Evolutionary conservation across 2,113 vertebrate species (phyloP).

Genomic region (Danio rerio): DNA sequence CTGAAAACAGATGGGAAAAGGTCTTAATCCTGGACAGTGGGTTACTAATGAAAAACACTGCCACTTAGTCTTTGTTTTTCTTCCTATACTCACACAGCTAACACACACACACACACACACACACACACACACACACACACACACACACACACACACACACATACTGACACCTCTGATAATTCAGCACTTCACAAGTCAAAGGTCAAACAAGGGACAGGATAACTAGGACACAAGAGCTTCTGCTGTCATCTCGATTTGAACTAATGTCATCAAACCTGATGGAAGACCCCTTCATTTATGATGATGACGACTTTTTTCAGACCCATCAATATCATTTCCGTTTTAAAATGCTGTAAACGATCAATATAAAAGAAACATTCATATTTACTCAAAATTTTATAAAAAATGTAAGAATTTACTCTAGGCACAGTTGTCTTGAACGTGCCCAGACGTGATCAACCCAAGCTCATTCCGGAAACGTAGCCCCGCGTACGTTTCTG

Average conservation of each 20-base stretch:
- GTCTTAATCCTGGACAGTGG: not conserved
- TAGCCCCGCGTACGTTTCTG: no score
- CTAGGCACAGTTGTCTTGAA: no score
- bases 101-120: not conserved
- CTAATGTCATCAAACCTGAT: slow-evolving; percentile 13
- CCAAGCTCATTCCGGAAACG: no score
- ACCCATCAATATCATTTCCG: no score
- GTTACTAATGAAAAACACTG: not conserved
- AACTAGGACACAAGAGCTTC: not conserved
- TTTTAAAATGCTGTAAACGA: no score
- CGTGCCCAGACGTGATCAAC: no score
- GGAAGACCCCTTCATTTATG: not conserved
- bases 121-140: not conserved
- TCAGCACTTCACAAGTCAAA: slow-evolving; percentile 10
- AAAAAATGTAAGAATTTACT: no score
- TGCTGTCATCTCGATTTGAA: slow-evolving; percentile 17
- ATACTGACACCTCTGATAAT: slow-evolving; percentile 1
- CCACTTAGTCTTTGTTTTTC: not conserved
- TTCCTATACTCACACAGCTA: not conserved
- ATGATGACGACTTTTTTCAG: no score
- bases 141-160: not conserved
- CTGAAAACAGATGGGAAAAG: not conserved
- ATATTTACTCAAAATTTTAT: no score
- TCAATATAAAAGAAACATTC: no score
- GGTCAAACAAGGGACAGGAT: slow-evolving; percentile 8